Evolutionary conservation across 2,113 vertebrate genomes (phyloP).

Genomic region (Misgurnus anguillicaudatus): DNA sequence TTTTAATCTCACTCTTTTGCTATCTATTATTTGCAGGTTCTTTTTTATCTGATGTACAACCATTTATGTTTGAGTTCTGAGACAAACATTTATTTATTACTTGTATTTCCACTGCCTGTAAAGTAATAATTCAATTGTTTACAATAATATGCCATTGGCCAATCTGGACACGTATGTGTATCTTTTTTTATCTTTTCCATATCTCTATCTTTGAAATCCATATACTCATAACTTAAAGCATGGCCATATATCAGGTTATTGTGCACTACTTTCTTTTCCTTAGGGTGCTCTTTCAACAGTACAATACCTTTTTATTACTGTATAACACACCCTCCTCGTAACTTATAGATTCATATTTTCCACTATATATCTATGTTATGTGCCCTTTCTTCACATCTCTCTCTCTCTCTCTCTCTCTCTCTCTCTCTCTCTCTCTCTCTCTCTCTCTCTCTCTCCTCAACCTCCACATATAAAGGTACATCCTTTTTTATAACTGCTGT

Average conservation of each 20-base stretch:
- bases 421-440: constrained; percentile 2
- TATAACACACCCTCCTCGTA: constrained; percentile 7
- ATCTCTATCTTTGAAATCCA: too few relatives aligned
- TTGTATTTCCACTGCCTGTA: too few relatives aligned
- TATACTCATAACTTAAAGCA: too few relatives aligned
- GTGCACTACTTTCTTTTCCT: not conserved
- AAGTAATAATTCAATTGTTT: too few relatives aligned
- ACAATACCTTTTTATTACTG: constrained; percentile 18
- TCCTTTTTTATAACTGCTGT: constrained; percentile 59
- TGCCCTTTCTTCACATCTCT: constrained; percentile 16
- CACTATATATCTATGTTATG: constrained; percentile 7
- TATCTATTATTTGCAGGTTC: constrained; percentile 24
- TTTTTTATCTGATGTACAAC: constrained; percentile 10
- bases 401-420: not conserved
- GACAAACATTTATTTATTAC: too few relatives aligned
- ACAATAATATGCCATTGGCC: too few relatives aligned
- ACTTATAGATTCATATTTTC: constrained; percentile 24
- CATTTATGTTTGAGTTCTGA: too few relatives aligned
- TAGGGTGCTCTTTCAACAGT: not conserved
- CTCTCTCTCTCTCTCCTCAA: constrained; percentile 56
- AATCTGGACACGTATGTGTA: too few relatives aligned
- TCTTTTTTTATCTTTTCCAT: too few relatives aligned
- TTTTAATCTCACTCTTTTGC: constrained; percentile 15
- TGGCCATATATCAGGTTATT: too few relatives aligned
- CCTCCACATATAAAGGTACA: constrained; percentile 37